phyloP scores from a whole-genome alignment of 2,797 vertebrate genomes.

The Pantherophis alleghaniensis region DNA sequence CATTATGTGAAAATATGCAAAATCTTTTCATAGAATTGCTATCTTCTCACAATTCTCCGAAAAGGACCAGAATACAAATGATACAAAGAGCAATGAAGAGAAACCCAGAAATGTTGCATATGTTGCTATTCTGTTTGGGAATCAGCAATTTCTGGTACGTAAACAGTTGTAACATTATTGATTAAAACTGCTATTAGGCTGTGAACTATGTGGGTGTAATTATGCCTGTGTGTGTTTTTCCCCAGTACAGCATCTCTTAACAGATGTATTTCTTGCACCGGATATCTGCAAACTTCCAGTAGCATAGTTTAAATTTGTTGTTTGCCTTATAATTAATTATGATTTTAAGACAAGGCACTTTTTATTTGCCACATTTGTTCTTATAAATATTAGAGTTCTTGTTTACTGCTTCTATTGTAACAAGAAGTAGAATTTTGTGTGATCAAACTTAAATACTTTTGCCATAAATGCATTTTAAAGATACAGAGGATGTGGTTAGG shows the following conservation, averaged over 20 bases:
- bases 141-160: background rate
- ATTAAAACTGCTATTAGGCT: background rate
- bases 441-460: background rate
- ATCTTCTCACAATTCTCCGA: background rate
- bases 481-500: constrained; percentile 2
- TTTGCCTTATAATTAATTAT: background rate
- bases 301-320: background rate
- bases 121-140: background rate
- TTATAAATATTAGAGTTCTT: background rate
- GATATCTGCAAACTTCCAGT: background rate
- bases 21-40: background rate
- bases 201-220: background rate
- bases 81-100: background rate
- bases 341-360: background rate
- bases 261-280: background rate
- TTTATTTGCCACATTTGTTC: background rate
- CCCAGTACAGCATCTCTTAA: background rate
- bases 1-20: background rate
- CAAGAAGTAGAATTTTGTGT: background rate
- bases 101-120: background rate
- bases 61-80: background rate
- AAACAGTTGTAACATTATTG: background rate
- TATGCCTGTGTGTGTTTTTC: background rate
- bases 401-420: background rate
- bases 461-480: background rate